Evolutionary conservation across 64 coral and sea anemone species (phyloP), one percentile per base, ranked within the genome.

Genomic region (Stylophora pistillata): DNA sequence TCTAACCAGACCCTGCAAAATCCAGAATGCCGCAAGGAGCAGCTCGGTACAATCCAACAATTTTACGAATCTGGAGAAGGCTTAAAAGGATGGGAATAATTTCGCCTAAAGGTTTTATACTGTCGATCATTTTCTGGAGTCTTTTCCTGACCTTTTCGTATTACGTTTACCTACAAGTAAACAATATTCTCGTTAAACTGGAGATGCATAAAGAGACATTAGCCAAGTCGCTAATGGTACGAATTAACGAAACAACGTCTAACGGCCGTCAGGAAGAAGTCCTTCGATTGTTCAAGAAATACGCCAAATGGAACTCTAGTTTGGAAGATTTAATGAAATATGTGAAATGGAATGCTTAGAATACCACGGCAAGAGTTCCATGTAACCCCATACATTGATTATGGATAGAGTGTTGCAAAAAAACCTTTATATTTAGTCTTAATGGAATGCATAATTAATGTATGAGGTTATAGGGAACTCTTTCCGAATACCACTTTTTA

Each of bases 11-110:
- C 3, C 37, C 37, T 64, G 61, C 17, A 64, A 18, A n/a, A 64
- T 64, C 17, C 9, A 64, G 21, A 74, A 76, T 76, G 73, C 73
- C 73, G 1, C 41, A 21, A 7, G 2, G 73, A n/a, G 37, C 20
- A 76, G 33, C 73, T n/a, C 34, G 73, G 18, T 76, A 76, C 73
- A 76, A n/a, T 53, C 73, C 73, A 21, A 41, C 34, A 31, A 37
- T 37, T 9, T 23, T 76, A 54, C 73, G 32, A 76, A 53, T 76
- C 10, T 76, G 73, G 73, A 76, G 73, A 54, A 76, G 9, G 32
- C 23, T 76, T 16, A 76, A 76, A 21, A 76, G 73, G 53, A 54
- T 76, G 73, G 73, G 73, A n/a, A 76, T 76, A 76, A 34, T 31
- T 76, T 76, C 73, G 17, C 73, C 73, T 20, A 33, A n/a, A 76